These are phyloP conservation scores for Typhlichthys subterraneus DNA, from an alignment of 2,797 vertebrate species.

Conservation along the genomic window DNA sequence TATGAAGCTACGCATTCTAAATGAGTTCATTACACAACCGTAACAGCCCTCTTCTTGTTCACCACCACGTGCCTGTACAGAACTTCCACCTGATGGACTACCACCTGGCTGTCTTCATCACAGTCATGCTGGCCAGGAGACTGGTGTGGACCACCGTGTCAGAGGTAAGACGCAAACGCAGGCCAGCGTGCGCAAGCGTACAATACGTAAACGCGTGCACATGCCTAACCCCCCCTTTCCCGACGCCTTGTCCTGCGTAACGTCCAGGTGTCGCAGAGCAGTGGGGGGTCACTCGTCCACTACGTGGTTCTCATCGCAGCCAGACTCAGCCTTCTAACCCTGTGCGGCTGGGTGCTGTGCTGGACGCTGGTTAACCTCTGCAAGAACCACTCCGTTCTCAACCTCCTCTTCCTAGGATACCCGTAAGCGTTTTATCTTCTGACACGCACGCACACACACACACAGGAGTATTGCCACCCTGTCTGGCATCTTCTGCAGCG, in stretches of 20 bases:
- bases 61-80: slow-evolving; percentile 67
- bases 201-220: neutral
- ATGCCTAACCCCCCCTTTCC: too few relatives aligned
- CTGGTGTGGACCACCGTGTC: slow-evolving; percentile 97
- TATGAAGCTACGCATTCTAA: too few relatives aligned
- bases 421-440: slow-evolving; percentile 84
- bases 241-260: neutral
- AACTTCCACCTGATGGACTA: slow-evolving; percentile 99
- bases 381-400: slow-evolving; percentile 94
- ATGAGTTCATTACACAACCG: too few relatives aligned
- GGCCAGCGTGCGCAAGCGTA: neutral
- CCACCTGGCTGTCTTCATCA: slow-evolving; percentile 96
- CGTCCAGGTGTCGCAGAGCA: slow-evolving; percentile 87
- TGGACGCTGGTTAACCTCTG: slow-evolving; percentile 97
- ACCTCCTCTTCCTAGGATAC: slow-evolving; percentile 97
- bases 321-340: slow-evolving; percentile 90
- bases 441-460: neutral
- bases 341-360: slow-evolving; percentile 96
- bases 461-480: neutral
- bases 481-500: neutral
- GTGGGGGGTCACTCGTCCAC: slow-evolving; percentile 83
- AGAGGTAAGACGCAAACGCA: slow-evolving; percentile 80
- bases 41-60: slow-evolving; percentile 16
- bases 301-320: slow-evolving; percentile 85
- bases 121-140: slow-evolving; percentile 95